Conservation (phyloP, 2,113 vertebrate species). For the Pterophyllum scalare region DNA sequence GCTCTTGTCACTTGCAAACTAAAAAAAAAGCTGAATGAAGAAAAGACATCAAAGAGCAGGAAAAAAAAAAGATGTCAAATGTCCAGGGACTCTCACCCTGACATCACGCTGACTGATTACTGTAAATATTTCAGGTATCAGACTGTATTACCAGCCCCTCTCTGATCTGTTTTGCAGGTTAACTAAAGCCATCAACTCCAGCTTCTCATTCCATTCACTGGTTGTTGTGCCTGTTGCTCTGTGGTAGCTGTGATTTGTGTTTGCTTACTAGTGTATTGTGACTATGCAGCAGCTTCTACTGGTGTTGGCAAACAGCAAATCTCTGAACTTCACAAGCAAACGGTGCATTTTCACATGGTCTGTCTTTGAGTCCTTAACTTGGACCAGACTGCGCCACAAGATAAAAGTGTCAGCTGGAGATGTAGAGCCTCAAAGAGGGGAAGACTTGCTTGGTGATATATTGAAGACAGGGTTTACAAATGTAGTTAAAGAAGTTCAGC, state of each 20-base stretch:
- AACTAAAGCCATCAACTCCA: slow-evolving; percentile 55
- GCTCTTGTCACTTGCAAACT: slow-evolving; percentile 23
- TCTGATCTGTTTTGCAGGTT: slow-evolving; percentile 60
- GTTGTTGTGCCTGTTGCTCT: slow-evolving; percentile 79
- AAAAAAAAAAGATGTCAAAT: slow-evolving; percentile 32
- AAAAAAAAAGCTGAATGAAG: neutral
- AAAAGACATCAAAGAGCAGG: slow-evolving; percentile 17
- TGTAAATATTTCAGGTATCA: slow-evolving; percentile 67
- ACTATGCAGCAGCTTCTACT: slow-evolving; percentile 84
- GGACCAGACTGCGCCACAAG: slow-evolving; percentile 31
- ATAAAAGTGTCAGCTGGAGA: slow-evolving; percentile 17
- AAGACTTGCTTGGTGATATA: slow-evolving; percentile 9
- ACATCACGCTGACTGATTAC: slow-evolving; percentile 5
- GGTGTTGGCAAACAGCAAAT: slow-evolving; percentile 58
- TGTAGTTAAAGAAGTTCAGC: slow-evolving; percentile 22
- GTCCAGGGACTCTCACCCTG: slow-evolving; percentile 1
- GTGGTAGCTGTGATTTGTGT: slow-evolving; percentile 80
- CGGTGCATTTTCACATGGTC: slow-evolving; percentile 30
- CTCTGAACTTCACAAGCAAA: slow-evolving; percentile 32
- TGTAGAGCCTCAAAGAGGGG: slow-evolving; percentile 56
- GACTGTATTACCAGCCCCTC: slow-evolving; percentile 14
- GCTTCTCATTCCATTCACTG: slow-evolving; percentile 70
- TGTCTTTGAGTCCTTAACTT: slow-evolving; percentile 27
- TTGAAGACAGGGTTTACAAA: slow-evolving; percentile 57
- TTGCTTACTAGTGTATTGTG: slow-evolving; percentile 71